Conservation (phyloP, 1,140 invertebrate species). For the Harpegnathos saltator region DNA sequence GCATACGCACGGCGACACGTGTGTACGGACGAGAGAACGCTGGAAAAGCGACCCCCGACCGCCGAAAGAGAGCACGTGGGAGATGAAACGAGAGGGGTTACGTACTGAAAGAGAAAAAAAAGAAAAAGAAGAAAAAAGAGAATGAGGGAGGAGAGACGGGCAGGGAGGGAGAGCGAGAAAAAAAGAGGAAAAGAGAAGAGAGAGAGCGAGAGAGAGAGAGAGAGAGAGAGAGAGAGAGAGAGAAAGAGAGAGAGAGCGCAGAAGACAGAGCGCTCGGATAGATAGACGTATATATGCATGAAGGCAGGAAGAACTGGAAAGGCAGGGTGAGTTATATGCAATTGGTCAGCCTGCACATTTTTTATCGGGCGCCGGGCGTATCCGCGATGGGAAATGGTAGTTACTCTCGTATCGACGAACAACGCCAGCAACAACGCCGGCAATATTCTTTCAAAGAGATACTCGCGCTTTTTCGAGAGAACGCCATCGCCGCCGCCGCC, state of each 20-base stretch:
- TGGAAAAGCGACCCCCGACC: constrained; percentile 78
- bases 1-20: constrained; percentile 65
- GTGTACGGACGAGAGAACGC: constrained; percentile 65
- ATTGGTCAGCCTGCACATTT: constrained; percentile 83
- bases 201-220: not conserved
- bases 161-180: constrained; percentile 2
- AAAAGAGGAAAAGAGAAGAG: constrained; percentile 15
- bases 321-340: constrained; percentile 83
- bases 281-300: constrained; percentile 73
- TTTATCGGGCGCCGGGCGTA: constrained; percentile 74
- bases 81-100: constrained; percentile 44
- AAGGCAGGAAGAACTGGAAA: constrained; percentile 76
- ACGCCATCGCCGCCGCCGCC: constrained; percentile 45
- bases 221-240: constrained; percentile 11
- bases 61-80: constrained; percentile 67
- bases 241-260: constrained; percentile 8
- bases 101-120: constrained; percentile 41
- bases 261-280: constrained; percentile 63
- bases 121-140: constrained; percentile 19
- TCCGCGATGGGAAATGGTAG: constrained; percentile 75
- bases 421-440: constrained; percentile 58
- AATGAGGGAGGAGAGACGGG: too few species aligned
- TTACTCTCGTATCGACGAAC: constrained; percentile 74
- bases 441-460: constrained; percentile 53
- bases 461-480: constrained; percentile 38